Conservation (phyloP, 2,797 vertebrate species). For the Oophaga sylvatica region DNA sequence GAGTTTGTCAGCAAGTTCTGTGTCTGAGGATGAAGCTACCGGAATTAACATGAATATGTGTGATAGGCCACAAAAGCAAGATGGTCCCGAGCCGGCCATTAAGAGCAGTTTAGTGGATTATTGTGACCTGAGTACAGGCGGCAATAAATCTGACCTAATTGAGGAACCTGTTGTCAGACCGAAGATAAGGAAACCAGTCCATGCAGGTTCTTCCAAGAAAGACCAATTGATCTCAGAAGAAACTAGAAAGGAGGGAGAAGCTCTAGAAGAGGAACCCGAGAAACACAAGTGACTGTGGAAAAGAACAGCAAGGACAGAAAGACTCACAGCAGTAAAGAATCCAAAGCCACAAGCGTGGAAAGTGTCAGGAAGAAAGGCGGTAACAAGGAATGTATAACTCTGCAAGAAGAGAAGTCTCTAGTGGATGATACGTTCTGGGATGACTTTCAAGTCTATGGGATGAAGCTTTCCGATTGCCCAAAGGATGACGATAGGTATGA, state of each 20-base stretch:
- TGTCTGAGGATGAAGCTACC: slow-evolving; percentile 61
- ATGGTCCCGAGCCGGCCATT: slow-evolving; percentile 37
- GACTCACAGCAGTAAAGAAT: slow-evolving; percentile 61
- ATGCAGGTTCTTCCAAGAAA: slow-evolving; percentile 66
- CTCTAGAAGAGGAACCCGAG: slow-evolving; percentile 55
- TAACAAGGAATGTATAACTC: slow-evolving; percentile 35
- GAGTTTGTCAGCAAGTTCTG: slow-evolving; percentile 18
- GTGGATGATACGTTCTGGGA: slow-evolving; percentile 68
- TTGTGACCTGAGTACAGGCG: slow-evolving; percentile 62
- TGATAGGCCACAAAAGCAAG: slow-evolving; percentile 62
- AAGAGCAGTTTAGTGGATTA: slow-evolving; percentile 41
- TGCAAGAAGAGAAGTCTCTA: slow-evolving; percentile 57
- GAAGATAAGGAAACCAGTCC: slow-evolving; percentile 77
- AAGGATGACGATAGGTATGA: slow-evolving; percentile 79
- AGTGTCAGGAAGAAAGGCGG: slow-evolving; percentile 59
- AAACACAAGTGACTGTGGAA: background rate
- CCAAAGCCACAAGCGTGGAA: slow-evolving; percentile 64
- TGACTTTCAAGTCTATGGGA: slow-evolving; percentile 70
- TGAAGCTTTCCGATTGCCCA: slow-evolving; percentile 57
- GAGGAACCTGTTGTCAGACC: slow-evolving; percentile 81
- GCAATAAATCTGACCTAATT: slow-evolving; percentile 59
- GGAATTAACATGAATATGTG: slow-evolving; percentile 43
- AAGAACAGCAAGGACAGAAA: slow-evolving; percentile 59
- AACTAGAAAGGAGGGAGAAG: slow-evolving; percentile 64
- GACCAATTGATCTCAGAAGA: slow-evolving; percentile 61